Conservation (phyloP, 1,140 invertebrate species). For the Drosophila oshimai region DNA sequence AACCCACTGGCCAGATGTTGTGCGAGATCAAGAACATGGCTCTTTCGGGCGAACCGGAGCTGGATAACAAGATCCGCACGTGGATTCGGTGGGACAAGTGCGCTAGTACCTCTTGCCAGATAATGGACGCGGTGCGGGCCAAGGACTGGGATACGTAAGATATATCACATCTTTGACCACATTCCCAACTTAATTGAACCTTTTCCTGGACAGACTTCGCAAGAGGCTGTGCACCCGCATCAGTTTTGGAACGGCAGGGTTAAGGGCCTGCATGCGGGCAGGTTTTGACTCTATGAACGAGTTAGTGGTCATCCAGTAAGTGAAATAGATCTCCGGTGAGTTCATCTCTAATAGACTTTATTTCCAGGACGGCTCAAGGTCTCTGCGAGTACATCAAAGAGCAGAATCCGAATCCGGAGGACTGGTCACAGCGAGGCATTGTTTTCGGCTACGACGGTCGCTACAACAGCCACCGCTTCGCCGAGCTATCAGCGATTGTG, state of each 20-base stretch:
- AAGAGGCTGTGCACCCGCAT: conserved; percentile 84
- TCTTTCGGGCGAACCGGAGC: conserved; percentile 39
- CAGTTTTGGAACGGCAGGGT: conserved; percentile 94
- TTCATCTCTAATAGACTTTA: not conserved
- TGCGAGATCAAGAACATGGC: conserved; percentile 38
- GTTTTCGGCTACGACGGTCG: conserved; percentile 98
- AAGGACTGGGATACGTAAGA: conserved; percentile 56
- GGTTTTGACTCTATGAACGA: conserved; percentile 98
- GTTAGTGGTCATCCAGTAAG: conserved; percentile 94
- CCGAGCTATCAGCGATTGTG: conserved; percentile 93
- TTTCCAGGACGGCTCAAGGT: conserved; percentile 91
- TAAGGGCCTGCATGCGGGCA: conserved; percentile 95
- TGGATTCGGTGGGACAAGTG: conserved; percentile 62
- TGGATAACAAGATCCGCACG: conserved; percentile 39
- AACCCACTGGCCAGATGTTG: conserved; percentile 3
- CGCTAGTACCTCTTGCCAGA: conserved; percentile 41
- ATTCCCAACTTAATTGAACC: not conserved
- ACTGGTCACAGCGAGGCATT: conserved; percentile 87
- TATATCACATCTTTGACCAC: not conserved
- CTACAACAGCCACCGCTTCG: conserved; percentile 97
- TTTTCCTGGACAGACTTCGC: conserved; percentile 28
- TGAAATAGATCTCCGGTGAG: not conserved
- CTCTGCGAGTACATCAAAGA: conserved; percentile 90
- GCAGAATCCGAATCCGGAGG: conserved; percentile 74
- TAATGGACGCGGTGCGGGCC: conserved; percentile 12